Evolutionary conservation across 2,113 vertebrate species (phyloP), one percentile per base, ranked within the genome.

Genomic region (Microtus richardsoni): DNA sequence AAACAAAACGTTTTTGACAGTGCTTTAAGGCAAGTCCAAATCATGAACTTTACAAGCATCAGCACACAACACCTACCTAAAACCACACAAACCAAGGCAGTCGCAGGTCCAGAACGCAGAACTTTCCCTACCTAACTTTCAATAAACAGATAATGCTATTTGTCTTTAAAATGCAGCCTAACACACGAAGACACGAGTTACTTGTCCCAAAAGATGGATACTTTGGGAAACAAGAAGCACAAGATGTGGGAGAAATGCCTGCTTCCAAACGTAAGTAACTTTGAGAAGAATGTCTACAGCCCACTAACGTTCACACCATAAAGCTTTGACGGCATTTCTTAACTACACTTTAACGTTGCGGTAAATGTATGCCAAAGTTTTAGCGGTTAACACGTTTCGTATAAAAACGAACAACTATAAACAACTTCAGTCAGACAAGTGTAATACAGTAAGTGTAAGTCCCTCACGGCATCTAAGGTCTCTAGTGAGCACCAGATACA

Each of bases 221-320:
- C 1, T 36, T 21, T 49, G 64, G 49, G 88, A 71, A 73, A 82
- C 24, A 17, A 77, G 33, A 73, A 64, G 13, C 73, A 24, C 58
- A 58, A 26, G 77, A 92, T 52, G 41, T 39, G 68, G 52, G 47
- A 62, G 19, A 62, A 14, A 62, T 30, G 13, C 10, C 52, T 88
- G 41, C 41, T 93, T 94, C 60, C 54, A 79, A 89, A 96, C 9
- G 54, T 6, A 86, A 14, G n/a, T 74, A 90, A 97, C 68, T 95
- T 88, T 16, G 11, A 70, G 44, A 52, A 36, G 36, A 92, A 80
- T 71, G 30, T 54, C 71, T 6, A 78, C 2, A 70, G 80, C 64
- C 52, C 85, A 62, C 9, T 28, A 47, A 80, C 1, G 1, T 73
- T 4, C 58, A 66, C 4, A 41, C 2, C 44, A 54, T 14, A n/a